Percentiles rank a stretch among this genome's conserved stretches.
Evolutionary conservation across 30 jellyfish, hydroid and myxozoan genomes (phyloP).

Genomic region (Catostylus mosaicus): DNA sequence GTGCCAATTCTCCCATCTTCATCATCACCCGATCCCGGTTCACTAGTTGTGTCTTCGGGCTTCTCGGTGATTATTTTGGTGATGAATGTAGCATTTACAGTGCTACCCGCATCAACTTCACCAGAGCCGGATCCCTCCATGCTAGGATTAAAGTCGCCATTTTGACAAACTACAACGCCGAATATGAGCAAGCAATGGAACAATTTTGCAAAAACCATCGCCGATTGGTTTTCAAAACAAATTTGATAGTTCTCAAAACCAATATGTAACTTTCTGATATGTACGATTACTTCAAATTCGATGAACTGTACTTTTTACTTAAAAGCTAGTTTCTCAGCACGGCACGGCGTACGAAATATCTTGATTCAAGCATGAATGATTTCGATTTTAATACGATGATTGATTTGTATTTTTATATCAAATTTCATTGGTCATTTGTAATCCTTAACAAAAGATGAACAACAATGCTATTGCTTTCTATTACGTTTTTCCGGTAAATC

Average conservation of each 20-base stretch:
- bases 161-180: conserved; percentile 59
- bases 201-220: not conserved
- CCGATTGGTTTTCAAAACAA: not conserved
- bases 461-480: not conserved
- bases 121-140: conserved; percentile 40
- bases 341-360: not conserved
- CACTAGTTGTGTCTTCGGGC: conserved; percentile 35
- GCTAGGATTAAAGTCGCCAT: conserved; percentile 41
- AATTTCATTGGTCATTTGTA: not conserved
- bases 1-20: conserved; percentile 4
- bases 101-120: not conserved
- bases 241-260: not conserved
- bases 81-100: not conserved
- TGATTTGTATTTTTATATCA: not conserved
- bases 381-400: not conserved
- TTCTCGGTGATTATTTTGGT: not conserved
- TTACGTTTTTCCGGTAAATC: not conserved
- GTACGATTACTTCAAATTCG: not conserved
- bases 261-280: not conserved
- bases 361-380: no score
- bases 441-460: not conserved
- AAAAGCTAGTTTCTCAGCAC: not conserved
- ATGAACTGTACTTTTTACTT: not conserved
- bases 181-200: conserved; percentile 37
- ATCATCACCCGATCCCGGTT: conserved; percentile 58